Evolutionary conservation across 1,140 invertebrate species (phyloP).

Genomic region (Anadara kagoshimensis): DNA sequence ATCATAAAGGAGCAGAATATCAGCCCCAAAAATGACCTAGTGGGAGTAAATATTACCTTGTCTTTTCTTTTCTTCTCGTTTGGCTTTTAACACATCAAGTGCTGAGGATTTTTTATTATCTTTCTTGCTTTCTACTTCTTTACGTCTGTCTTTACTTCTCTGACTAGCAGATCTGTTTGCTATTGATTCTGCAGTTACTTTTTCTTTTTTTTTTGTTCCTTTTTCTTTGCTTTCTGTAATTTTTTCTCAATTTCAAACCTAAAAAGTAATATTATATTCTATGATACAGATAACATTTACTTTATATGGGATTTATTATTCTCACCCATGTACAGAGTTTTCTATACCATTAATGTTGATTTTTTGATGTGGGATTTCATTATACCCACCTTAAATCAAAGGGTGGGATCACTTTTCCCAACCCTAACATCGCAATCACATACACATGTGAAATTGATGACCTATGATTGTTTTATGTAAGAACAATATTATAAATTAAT

Average conservation of each 20-base stretch:
- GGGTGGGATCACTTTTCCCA: no score
- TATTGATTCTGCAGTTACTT: conserved; percentile 21
- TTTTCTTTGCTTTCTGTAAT: conserved; percentile 88
- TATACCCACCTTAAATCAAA: no score
- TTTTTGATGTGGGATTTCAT: no score
- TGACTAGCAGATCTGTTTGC: conserved; percentile 77
- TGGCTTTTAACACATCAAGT: conserved; percentile 91
- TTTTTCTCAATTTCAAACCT: conserved; percentile 98
- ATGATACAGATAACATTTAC: neutral
- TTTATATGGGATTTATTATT: no score
- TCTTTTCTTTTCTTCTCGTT: conserved; percentile 86
- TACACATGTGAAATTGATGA: no score
- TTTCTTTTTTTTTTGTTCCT: conserved; percentile 80
- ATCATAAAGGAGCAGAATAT: no score
- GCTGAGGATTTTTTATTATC: conserved; percentile 92
- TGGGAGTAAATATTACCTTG: conserved; percentile 76
- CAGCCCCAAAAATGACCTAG: no score
- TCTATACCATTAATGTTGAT: no score
- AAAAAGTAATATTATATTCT: conserved; percentile 30
- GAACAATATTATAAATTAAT: no score
- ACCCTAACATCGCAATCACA: no score
- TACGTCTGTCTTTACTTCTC: conserved; percentile 90
- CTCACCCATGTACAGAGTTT: no score
- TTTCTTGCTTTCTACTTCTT: conserved; percentile 88
- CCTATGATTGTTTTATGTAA: no score